Evolutionary conservation across 2,888 invertebrate species (phyloP).

Genomic region (Cheilosia grossa): DNA sequence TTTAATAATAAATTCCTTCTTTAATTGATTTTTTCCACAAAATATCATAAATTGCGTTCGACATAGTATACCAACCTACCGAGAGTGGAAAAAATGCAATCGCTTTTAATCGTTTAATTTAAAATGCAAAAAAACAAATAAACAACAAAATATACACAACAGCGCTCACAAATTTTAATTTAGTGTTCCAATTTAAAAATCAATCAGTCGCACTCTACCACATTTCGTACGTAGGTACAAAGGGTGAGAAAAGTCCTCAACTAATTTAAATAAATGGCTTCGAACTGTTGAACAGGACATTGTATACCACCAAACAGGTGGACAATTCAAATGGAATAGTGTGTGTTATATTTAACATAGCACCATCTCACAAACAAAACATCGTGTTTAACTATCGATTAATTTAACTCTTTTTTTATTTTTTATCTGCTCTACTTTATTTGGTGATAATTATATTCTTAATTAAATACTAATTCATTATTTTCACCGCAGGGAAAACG

Average conservation of each 20-base stretch:
- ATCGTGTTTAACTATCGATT: constrained; percentile 52
- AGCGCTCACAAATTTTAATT: constrained; percentile 39
- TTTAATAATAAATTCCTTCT: constrained; percentile 28
- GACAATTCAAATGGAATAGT: constrained; percentile 42
- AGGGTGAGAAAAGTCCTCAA: constrained; percentile 37
- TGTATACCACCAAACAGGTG: background rate
- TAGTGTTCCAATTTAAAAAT: constrained; percentile 68
- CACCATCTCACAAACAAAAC: constrained; percentile 21
- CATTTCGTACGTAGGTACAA: constrained; percentile 4
- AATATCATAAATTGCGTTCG: constrained; percentile 43
- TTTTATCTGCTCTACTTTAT: constrained; percentile 6
- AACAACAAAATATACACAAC: background rate
- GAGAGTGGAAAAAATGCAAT: constrained; percentile 20
- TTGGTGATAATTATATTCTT: constrained; percentile 51
- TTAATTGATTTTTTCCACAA: constrained; percentile 45
- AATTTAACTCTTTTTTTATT: constrained; percentile 41
- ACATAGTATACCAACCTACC: background rate
- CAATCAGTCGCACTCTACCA: constrained; percentile 60
- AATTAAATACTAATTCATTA: constrained; percentile 58
- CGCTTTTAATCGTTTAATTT: constrained; percentile 57
- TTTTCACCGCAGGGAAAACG: constrained; percentile 14
- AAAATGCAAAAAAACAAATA: constrained; percentile 27
- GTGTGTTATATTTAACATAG: constrained; percentile 15
- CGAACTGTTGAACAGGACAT: constrained; percentile 26
- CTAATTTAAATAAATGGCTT: constrained; percentile 66